Percentiles rank a stretch among this genome's conserved stretches.
phyloP scores from a whole-genome alignment of 2,888 invertebrate genomes.

The Eugnorisma glareosa region DNA sequence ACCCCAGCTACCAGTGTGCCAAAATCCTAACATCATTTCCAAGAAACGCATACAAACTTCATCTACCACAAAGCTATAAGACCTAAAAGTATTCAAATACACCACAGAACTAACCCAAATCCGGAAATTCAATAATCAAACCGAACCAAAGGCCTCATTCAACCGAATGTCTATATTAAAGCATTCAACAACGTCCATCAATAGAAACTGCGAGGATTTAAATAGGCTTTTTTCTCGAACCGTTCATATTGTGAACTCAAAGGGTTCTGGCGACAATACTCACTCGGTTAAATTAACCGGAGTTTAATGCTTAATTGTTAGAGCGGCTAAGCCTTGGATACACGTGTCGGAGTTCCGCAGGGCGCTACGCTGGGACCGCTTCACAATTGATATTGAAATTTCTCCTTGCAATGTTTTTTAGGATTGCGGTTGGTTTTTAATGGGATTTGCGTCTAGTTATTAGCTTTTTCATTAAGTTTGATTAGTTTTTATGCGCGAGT shows the following conservation, averaged over 20 bases:
- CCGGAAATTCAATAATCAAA: slow-evolving; percentile 64
- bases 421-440: slow-evolving; percentile 67
- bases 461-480: slow-evolving; percentile 63
- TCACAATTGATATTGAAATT: slow-evolving; percentile 85
- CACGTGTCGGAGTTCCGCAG: slow-evolving; percentile 87
- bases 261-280: slow-evolving; percentile 87
- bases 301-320: slow-evolving; percentile 90
- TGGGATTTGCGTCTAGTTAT: slow-evolving; percentile 66
- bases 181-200: slow-evolving; percentile 71
- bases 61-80: slow-evolving; percentile 5
- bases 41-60: neutral
- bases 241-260: slow-evolving; percentile 86
- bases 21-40: neutral
- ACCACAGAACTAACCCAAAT: slow-evolving; percentile 57
- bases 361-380: slow-evolving; percentile 75
- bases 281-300: slow-evolving; percentile 89
- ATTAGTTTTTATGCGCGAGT: slow-evolving; percentile 41
- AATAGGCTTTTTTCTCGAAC: slow-evolving; percentile 83
- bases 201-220: slow-evolving; percentile 79
- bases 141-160: slow-evolving; percentile 68
- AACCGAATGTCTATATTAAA: slow-evolving; percentile 70
- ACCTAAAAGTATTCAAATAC: slow-evolving; percentile 49
- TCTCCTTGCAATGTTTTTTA: slow-evolving; percentile 69
- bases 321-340: slow-evolving; percentile 87
- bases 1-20: neutral